These are phyloP conservation scores for Micronisus gabar DNA, from an alignment of 2,113 vertebrate species.

Conservation along the genomic window DNA sequence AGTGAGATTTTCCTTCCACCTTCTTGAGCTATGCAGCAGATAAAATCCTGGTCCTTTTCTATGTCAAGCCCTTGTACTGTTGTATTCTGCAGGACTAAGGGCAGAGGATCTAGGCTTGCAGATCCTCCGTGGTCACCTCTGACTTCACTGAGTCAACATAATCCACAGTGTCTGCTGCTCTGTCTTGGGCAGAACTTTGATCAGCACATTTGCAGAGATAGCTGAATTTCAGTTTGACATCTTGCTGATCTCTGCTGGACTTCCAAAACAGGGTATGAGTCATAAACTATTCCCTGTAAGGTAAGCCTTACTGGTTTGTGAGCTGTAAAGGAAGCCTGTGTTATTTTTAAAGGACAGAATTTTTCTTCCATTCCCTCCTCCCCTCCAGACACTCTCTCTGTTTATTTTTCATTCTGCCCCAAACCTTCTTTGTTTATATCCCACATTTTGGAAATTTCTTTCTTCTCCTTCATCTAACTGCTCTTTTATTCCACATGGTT, in stretches of 20 bases:
- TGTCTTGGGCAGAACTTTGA: conserved; percentile 27
- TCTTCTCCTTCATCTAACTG: conserved; percentile 4
- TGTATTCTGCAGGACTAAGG: neutral
- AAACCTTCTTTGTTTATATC: conserved; percentile 37
- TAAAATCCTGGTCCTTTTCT: conserved; percentile 7
- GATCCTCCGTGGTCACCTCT: neutral
- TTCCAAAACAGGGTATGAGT: conserved; percentile 2
- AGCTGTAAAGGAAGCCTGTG: conserved; percentile 1
- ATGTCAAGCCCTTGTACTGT: neutral
- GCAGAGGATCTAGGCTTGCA: neutral
- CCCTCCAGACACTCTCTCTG: conserved; percentile 16
- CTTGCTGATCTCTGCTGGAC: conserved; percentile 4
- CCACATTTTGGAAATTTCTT: conserved; percentile 32
- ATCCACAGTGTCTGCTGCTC: neutral
- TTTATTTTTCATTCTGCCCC: conserved; percentile 49
- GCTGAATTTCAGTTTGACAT: conserved; percentile 9
- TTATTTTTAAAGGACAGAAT: conserved; percentile 29
- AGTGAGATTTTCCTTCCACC: conserved; percentile 1
- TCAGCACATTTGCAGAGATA: neutral
- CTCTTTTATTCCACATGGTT: neutral
- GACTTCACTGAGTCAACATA: neutral
- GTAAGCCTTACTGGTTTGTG: neutral
- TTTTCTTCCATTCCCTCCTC: conserved; percentile 24
- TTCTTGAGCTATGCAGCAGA: neutral
- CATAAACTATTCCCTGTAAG: neutral